These are phyloP conservation scores for Polydrusus cervinus DNA, from an alignment of 2,888 invertebrate genomes.

Conservation along the genomic window DNA sequence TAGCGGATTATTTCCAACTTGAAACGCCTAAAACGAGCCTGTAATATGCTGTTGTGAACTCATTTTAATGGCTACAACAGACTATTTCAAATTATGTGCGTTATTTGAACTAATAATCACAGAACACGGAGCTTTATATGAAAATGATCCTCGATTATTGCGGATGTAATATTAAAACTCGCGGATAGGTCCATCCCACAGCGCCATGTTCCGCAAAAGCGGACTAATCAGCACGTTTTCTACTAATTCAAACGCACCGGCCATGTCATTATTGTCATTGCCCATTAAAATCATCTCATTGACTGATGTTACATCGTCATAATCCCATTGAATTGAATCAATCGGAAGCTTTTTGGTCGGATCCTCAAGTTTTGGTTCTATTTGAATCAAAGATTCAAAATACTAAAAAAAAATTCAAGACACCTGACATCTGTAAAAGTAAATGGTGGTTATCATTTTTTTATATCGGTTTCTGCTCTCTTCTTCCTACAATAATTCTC, in stretches of 20 bases:
- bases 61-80: constrained; percentile 50
- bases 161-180: constrained; percentile 64
- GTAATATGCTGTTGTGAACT: background rate
- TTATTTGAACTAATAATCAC: constrained; percentile 67
- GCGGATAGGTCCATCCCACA: constrained; percentile 60
- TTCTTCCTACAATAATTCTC: too few relatives aligned
- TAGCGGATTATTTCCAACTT: too few relatives aligned
- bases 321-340: too few relatives aligned
- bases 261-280: constrained; percentile 66
- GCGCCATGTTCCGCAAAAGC: constrained; percentile 65
- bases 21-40: too few relatives aligned
- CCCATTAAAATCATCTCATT: constrained; percentile 69
- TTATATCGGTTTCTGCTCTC: too few relatives aligned
- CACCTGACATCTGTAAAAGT: too few relatives aligned
- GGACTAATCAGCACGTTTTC: constrained; percentile 71
- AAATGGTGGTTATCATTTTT: too few relatives aligned
- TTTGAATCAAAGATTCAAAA: too few relatives aligned
- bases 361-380: too few relatives aligned
- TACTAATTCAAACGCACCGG: constrained; percentile 67
- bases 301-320: too few relatives aligned
- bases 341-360: too few relatives aligned
- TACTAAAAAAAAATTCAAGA: too few relatives aligned
- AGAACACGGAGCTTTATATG: constrained; percentile 62
- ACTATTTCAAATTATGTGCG: constrained; percentile 61
- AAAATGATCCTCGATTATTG: constrained; percentile 61